phyloP scores from a whole-genome alignment of 2,797 vertebrate species.

The Etheostoma nigrum region DNA sequence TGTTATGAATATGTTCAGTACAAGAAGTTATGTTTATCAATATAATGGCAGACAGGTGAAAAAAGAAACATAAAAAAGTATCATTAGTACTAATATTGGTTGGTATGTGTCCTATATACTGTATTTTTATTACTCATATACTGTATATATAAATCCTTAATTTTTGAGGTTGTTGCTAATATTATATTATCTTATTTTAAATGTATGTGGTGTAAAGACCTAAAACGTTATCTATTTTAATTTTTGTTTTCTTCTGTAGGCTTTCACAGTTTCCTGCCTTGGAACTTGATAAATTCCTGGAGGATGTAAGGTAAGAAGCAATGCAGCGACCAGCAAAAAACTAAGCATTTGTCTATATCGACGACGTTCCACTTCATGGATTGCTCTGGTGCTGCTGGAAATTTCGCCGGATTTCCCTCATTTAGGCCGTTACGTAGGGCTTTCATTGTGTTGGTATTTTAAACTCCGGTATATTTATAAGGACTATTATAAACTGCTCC shows the following conservation, averaged over 20 bases:
- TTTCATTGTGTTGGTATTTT: no score
- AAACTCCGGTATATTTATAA: no score
- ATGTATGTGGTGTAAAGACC: not conserved
- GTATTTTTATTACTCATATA: not conserved
- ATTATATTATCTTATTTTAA: not conserved
- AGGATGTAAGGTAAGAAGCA: slow-evolving; percentile 93
- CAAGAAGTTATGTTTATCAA: not conserved
- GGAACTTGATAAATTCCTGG: slow-evolving; percentile 97
- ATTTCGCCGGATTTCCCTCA: no score
- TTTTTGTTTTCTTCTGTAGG: slow-evolving; percentile 70
- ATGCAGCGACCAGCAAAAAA: not conserved
- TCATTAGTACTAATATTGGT: not conserved
- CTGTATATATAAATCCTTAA: not conserved
- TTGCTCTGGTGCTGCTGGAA: no score
- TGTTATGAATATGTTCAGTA: not conserved
- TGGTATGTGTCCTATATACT: not conserved
- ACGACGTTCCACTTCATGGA: no score
- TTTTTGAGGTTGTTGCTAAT: not conserved
- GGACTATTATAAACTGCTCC: no score
- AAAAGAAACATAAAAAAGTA: not conserved
- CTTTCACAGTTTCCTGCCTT: slow-evolving; percentile 96
- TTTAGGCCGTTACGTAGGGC: no score
- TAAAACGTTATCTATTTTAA: not conserved
- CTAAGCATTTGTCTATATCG: not conserved
- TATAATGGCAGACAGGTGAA: not conserved